These are phyloP conservation scores for Physocephala rufipes DNA, from an alignment of 2,888 invertebrate species.

Conservation along the genomic window DNA sequence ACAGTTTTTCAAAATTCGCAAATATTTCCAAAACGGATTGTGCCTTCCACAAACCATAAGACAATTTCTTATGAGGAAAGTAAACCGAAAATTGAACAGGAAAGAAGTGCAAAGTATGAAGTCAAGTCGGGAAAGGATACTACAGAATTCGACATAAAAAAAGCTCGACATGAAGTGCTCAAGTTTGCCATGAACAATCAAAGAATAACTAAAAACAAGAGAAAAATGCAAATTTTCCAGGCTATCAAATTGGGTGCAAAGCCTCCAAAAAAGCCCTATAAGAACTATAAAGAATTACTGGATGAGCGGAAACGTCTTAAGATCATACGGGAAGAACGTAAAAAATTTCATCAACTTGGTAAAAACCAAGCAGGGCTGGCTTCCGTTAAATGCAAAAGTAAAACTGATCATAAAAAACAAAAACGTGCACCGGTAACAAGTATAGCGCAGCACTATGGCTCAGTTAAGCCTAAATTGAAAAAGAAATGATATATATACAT, in stretches of 20 bases:
- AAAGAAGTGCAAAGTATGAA: not conserved
- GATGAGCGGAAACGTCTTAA: slow-evolving; percentile 71
- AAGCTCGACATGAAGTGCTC: slow-evolving; percentile 81
- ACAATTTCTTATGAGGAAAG: not conserved
- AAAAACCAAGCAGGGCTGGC: slow-evolving; percentile 72
- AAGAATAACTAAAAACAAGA: slow-evolving; percentile 75
- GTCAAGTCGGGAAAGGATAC: not conserved
- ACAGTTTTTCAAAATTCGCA: slow-evolving; percentile 57
- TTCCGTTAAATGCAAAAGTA: slow-evolving; percentile 67
- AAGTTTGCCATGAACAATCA: slow-evolving; percentile 83
- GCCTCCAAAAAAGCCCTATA: slow-evolving; percentile 74
- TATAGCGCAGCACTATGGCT: slow-evolving; percentile 62
- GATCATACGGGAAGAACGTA: slow-evolving; percentile 66
- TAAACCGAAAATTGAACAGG: not conserved
- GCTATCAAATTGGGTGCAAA: slow-evolving; percentile 86
- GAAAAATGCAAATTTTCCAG: slow-evolving; percentile 78
- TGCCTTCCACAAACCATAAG: not conserved
- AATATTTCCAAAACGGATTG: not conserved
- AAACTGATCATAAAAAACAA: slow-evolving; percentile 62
- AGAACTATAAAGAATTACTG: slow-evolving; percentile 79
- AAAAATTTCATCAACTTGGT: slow-evolving; percentile 68
- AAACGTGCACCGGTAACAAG: slow-evolving; percentile 67
- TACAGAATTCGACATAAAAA: slow-evolving; percentile 75
- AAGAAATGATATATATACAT: too few relatives aligned
- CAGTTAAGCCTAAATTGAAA: slow-evolving; percentile 58